Evolutionary conservation across 2,113 vertebrate genomes (phyloP), one percentile per base, ranked within the genome.

Genomic region (Poeciliopsis turrubarensis): DNA sequence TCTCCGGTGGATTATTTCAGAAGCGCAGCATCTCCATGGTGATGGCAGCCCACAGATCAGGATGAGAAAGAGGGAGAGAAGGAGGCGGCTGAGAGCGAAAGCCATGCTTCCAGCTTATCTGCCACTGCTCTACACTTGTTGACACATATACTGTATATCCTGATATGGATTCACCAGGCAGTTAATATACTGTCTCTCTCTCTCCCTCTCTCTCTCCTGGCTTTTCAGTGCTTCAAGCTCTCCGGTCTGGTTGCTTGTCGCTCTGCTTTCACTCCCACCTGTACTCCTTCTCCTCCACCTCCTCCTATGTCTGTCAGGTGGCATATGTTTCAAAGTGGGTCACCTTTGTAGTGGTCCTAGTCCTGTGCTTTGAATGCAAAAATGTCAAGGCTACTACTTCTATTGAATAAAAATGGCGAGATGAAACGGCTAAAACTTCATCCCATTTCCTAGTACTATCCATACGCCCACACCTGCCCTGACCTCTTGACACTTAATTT

Each of bases 1-100:
- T 86, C 89, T 90, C 85, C 2, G 3, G 82, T 71, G 89, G 78
- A 88, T 90, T 90, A 88, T 92, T 91, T 91, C 80, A 82, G 89
- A 92, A 90, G 87, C 91, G 86, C 86, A 91, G 89, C 71, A 87
- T 95, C 93, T 92, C 94, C 93, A 95, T 95, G 93, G 93, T 81
- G 89, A 95, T 87, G 83, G 91, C 89, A 91, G 86, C 94, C 94
- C 89, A 94, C 92, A 89, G 88, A 88, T 86, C 64, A 80, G 78
- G 77, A 86, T 27, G 77, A 83, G 86, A 77, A 85, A 83, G 44
- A 77, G 77, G 61, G 64, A 82, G 84, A 83, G 76, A 86, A 86
- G 83, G 80, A 81, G 81, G 79, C 37, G 57, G 74, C 62, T 60
- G 57, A 57, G 37, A 74, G 67, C 70, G 72, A 65, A 31, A 71